Evolutionary conservation across 2,888 invertebrate species (phyloP), one percentile per base, ranked within the genome.

Genomic region (Aricia artaxerxes): DNA sequence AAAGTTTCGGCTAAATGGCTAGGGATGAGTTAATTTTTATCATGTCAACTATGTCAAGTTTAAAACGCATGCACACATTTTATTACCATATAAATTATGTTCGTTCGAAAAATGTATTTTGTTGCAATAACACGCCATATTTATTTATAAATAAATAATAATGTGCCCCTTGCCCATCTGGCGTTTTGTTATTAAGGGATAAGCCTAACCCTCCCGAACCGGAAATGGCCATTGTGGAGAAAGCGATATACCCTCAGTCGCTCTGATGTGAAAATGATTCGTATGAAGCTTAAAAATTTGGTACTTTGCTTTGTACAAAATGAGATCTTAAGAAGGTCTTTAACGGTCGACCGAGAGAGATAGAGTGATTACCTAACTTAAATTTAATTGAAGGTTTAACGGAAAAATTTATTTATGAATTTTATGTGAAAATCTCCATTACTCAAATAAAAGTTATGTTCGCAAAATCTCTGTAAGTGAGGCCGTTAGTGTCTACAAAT

Each of bases 121-220:
- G 69, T 35, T 69, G 69, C 69, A 38, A 69, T 69, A 69, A 35
- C 69, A 35, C 69, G 69, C 69, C 13, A 38, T 69, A 35, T 69
- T 69, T 69, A 38, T 69, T 69, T 69, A 69, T 69, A 35, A 69
- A 57, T 38, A 24, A 24, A 24, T 24, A 57, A 57, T 57, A 76
- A 76, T 53, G 31, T 57, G 76, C 57, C 53, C 76, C 75, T 44
- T 49, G 75, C 75, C 35, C 76, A 76, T 76, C 76, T 76, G 76
- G 76, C n/a, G 13, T 35, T 53, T 53, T 53, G 76, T 76, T 76
- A 57, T 53, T 57, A 76, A 69, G 35, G 69, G 69, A 69, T 69
- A 69, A 69, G 35, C 35, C 69, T 69, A 35, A 69, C 69, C 69
- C 73, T 44, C 44, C 40, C 4, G 73, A 73, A 44, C 44, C 40